Evolutionary conservation across 2,888 invertebrate genomes (phyloP).

Genomic region (Heteropelma amictum): DNA sequence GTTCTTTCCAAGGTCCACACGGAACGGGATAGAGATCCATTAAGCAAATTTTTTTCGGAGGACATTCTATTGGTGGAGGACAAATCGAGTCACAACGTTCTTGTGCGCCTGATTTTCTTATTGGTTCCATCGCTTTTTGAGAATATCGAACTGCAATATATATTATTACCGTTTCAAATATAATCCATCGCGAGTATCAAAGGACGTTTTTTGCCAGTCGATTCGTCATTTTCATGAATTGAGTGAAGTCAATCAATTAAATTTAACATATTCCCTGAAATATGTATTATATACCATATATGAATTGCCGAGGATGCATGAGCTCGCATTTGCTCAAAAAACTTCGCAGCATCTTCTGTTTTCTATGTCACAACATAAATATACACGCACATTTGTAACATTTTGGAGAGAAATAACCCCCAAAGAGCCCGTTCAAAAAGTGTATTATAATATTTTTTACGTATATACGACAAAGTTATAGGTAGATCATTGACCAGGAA

Average conservation of each 20-base stretch:
- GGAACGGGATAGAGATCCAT: slow-evolving; percentile 59
- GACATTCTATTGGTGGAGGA: slow-evolving; percentile 38
- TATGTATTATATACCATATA: slow-evolving; percentile 21
- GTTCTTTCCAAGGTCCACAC: slow-evolving; percentile 57
- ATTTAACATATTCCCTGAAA: too few relatives aligned
- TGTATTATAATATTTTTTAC: too few relatives aligned
- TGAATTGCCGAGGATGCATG: slow-evolving; percentile 18
- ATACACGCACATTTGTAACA: background rate
- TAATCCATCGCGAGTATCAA: background rate
- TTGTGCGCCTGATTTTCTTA: slow-evolving; percentile 27
- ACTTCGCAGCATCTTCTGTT: slow-evolving; percentile 8
- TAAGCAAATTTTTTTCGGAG: slow-evolving; percentile 43
- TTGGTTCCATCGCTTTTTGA: slow-evolving; percentile 22
- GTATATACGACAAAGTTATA: background rate
- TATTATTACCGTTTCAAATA: background rate
- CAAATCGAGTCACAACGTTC: slow-evolving; percentile 36
- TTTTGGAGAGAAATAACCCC: background rate
- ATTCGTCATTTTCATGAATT: too few relatives aligned
- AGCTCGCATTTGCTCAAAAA: slow-evolving; percentile 23
- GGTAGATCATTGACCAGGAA: too few relatives aligned
- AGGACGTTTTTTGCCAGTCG: too few relatives aligned
- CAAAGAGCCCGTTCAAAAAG: too few relatives aligned
- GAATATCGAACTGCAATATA: slow-evolving; percentile 35
- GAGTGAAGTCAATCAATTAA: too few relatives aligned
- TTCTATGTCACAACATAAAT: background rate